These are phyloP conservation scores for Dryobota labecula DNA, from an alignment of 2,888 invertebrate species.

Conservation along the genomic window DNA sequence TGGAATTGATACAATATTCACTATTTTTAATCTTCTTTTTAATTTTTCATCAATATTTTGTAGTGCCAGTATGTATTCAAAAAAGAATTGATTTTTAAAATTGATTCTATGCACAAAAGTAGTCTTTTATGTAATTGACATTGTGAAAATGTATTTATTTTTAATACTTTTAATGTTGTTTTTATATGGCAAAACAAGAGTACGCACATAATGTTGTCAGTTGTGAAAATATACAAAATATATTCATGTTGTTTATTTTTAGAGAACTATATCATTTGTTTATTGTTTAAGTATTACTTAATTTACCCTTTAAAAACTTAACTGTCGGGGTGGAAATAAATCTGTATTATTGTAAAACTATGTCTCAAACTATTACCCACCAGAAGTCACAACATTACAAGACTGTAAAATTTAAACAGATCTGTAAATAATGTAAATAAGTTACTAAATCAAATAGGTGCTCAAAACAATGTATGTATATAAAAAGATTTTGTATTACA, in stretches of 20 bases:
- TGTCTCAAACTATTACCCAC: slow-evolving; percentile 36
- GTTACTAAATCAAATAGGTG: slow-evolving; percentile 59
- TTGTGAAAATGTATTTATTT: slow-evolving; percentile 28
- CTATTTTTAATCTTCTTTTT: background rate
- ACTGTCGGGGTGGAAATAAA: slow-evolving; percentile 21
- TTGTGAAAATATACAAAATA: slow-evolving; percentile 21
- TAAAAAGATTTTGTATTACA: slow-evolving; percentile 42
- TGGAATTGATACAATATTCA: slow-evolving; percentile 14
- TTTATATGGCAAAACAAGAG: slow-evolving; percentile 17
- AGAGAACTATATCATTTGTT: slow-evolving; percentile 27
- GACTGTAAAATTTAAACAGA: slow-evolving; percentile 62
- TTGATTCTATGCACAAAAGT: slow-evolving; percentile 14
- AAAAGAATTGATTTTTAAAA: slow-evolving; percentile 18
- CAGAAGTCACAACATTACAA: slow-evolving; percentile 50
- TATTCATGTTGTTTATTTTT: slow-evolving; percentile 28
- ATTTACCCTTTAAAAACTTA: background rate
- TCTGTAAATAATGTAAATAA: slow-evolving; percentile 67
- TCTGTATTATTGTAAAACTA: slow-evolving; percentile 13
- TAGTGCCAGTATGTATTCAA: slow-evolving; percentile 19
- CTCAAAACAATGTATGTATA: slow-evolving; percentile 57
- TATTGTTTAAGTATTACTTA: slow-evolving; percentile 36
- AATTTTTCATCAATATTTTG: slow-evolving; percentile 9
- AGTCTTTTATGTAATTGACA: slow-evolving; percentile 11
- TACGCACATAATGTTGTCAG: slow-evolving; percentile 12
- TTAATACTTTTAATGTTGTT: slow-evolving; percentile 20